Base-by-base conservation (phyloP, 2,797 vertebrate species). In the Siniperca undulata region DNA sequence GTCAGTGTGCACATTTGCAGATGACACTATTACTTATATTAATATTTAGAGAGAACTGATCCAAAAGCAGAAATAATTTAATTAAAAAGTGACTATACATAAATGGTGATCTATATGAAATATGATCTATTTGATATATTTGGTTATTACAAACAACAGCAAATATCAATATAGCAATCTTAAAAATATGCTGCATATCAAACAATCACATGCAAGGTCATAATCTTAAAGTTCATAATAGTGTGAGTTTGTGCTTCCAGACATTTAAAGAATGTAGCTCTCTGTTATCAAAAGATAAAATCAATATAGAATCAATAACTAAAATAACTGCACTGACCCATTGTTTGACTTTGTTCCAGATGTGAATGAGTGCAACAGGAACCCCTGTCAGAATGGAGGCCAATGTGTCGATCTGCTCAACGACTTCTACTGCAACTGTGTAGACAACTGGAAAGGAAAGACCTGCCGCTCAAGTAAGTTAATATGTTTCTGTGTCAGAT, bases 361-460 rank as follows among this genome's bases (percentile, higher is more conserved):
- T 88, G 96, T 97, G 92, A 96, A 99, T 55, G 97, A 99, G 92
- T 99, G 98, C 93, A 95, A 86, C 42, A 95, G 95, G 22, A 97
- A 96, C 64, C 97, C 97, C 0, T 99, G 98, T 95, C 96, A 97
- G 92, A 98, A 98, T 1, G 96, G 95, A 50, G 98, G 97, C 38
- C 93, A 76, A 20, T 99, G 98, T 83, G 93, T 96, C 7, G 97
- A 99, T 89, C 94, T 97, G 84, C 91, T 97, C 65, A 98, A 98
- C 0, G 98, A 99, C 91, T 99, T 98, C 94, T 96, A 96, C 94
- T 99, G 98, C 71, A 95, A 95, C 46, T 99, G 98, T 36, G 94
- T 95, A 0, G 96, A 97, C 74, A 96, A 94, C 89, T 99, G 98
- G 98, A 99, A 99, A 91, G 98, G 98, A 71, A 99, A 99, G 93